phyloP scores from a whole-genome alignment of 2,113 vertebrate genomes.

The Aythya baeri region DNA sequence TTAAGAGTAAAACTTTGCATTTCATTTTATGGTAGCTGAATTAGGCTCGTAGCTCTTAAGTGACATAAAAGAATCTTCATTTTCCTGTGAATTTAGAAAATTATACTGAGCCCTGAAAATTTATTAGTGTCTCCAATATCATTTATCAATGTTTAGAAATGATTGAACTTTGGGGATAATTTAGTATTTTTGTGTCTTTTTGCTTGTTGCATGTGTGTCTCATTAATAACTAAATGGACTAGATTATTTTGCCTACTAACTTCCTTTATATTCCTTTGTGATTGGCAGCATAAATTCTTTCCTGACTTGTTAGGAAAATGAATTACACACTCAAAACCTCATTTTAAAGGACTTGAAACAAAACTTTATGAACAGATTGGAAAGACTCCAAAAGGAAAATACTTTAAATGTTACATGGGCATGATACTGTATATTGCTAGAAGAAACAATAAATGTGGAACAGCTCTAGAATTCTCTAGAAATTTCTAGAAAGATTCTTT shows the following conservation, averaged over 20 bases:
- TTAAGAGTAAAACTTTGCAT: background rate
- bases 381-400: background rate
- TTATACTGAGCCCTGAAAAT: background rate
- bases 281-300: background rate
- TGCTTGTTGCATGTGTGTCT: background rate
- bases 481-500: background rate
- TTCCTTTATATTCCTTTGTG: background rate
- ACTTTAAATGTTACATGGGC: background rate
- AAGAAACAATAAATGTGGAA: background rate
- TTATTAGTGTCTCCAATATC: background rate
- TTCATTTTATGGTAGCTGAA: background rate
- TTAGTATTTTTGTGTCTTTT: background rate
- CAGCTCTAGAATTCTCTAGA: background rate
- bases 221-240: background rate
- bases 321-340: background rate
- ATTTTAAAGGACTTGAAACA: background rate
- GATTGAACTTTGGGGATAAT: background rate
- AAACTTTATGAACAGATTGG: background rate
- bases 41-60: background rate
- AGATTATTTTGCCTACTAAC: background rate
- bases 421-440: background rate
- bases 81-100: constrained; percentile 9
- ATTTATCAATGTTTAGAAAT: background rate
- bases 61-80: background rate
- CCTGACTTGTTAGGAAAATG: background rate